Base-by-base conservation (phyloP, 2,797 vertebrate species). In the Acanthurus tractus region DNA sequence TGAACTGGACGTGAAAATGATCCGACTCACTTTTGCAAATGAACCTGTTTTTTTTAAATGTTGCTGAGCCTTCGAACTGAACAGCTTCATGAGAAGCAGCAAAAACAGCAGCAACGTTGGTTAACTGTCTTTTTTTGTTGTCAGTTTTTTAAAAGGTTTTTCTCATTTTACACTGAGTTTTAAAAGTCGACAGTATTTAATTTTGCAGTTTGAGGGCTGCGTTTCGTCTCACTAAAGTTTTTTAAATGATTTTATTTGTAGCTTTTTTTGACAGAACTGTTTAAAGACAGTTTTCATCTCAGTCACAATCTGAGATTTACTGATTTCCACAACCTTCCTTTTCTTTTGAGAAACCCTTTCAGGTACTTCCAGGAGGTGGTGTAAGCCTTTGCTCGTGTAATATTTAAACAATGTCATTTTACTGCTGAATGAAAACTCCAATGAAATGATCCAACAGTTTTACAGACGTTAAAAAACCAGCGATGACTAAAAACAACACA, bases 341-440 rank as follows among this genome's bases (percentile, higher is more conserved):
- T 7, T 1, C 6, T 52, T 42, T 58, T n/a, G 0, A 44, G 10
- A 9, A 53, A 72, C 46, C 42, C 18, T 57, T 46, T 75, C 36
- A 46, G 42, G 64, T 49, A 40, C 20, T 11, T 62, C 6, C 42
- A 10, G 29, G 50, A 57, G 18, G 45, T 0, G 0, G 2, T 56
- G 40, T 25, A 44, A 34, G 48, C 42, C 6, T 9, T 25, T 9
- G n/a, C 25, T 18, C 45, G 17, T 45, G 40, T 23, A 10, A 50
- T 40, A 22, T 45, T 56, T 11, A 59, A 34, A n/a, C 64, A 57
- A 55, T 63, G 11, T 40, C 20, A 40, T 46, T 63, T 52, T 49
- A 57, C 29, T 66, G 72, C 46, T 77, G 38, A 53, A 74, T 62
- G 56, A 62, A 54, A 73, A n/a, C 25, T 34, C 14, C 23, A 49